A percentile compares a stretch with the other conserved stretches of the same genome.
Evolutionary conservation across 2,113 vertebrate species (phyloP).

Genomic region (Octodon degus): DNA sequence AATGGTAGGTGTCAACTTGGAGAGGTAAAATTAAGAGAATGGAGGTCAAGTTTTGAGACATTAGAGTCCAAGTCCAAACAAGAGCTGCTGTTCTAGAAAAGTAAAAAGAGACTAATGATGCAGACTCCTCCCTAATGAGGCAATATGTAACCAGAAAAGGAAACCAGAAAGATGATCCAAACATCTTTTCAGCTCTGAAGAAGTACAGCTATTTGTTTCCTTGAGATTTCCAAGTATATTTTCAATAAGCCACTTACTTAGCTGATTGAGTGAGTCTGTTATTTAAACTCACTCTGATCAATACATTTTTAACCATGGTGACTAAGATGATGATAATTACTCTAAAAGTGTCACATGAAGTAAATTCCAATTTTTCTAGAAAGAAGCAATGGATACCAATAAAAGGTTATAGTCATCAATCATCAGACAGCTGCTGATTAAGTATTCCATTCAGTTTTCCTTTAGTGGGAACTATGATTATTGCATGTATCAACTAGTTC

Average conservation of each 20-base stretch:
- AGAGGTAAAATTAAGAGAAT: background rate
- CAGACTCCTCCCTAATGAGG: background rate
- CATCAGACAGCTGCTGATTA: background rate
- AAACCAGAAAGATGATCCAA: background rate
- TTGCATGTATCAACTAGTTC: background rate
- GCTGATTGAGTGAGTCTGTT: background rate
- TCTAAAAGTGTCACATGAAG: background rate
- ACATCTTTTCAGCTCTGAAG: background rate
- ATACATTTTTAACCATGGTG: background rate
- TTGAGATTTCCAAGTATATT: background rate
- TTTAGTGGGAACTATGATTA: background rate
- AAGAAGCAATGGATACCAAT: background rate
- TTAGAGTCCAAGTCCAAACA: background rate
- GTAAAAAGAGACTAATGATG: background rate
- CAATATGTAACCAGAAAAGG: background rate
- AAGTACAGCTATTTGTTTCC: background rate
- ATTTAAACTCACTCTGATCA: background rate
- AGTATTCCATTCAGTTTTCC: background rate
- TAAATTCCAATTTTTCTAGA: slow-evolving; percentile 46
- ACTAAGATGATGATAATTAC: background rate
- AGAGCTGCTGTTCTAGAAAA: background rate
- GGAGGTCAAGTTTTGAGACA: background rate
- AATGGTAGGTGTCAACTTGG: background rate
- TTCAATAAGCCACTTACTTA: background rate
- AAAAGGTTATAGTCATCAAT: background rate